These are phyloP conservation scores for Nixonia krombeini DNA, from an alignment of 1,140 invertebrate species.

Conservation along the genomic window DNA sequence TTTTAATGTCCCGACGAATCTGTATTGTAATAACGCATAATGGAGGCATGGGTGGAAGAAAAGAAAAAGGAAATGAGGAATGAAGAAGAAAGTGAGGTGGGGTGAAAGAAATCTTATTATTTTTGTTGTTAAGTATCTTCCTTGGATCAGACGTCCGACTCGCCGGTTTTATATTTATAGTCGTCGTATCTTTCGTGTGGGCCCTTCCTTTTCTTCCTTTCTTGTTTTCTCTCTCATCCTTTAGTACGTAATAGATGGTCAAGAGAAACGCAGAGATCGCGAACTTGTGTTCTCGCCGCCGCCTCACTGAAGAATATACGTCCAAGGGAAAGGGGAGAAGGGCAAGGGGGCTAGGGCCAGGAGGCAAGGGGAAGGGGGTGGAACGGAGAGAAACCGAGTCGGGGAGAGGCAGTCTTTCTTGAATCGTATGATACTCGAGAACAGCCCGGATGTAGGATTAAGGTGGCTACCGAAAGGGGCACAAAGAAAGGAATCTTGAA, in stretches of 20 bases:
- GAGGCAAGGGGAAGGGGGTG: conserved; percentile 5
- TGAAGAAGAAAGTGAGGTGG: conserved; percentile 30
- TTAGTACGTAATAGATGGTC: conserved; percentile 67
- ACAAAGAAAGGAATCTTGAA: conserved; percentile 39
- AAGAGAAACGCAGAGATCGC: conserved; percentile 59
- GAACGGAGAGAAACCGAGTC: background rate
- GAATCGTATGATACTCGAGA: conserved; percentile 9
- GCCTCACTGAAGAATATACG: conserved; percentile 36
- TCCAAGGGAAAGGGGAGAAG: conserved; percentile 2
- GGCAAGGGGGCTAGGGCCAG: no score
- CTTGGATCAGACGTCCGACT: conserved; percentile 62
- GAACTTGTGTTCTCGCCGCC: conserved; percentile 68
- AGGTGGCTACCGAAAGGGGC: conserved; percentile 8
- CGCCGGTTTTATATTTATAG: conserved; percentile 68
- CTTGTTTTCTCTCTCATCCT: conserved; percentile 46
- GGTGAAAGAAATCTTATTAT: conserved; percentile 36
- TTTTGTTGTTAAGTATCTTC: conserved; percentile 60
- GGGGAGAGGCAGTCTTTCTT: conserved; percentile 6
- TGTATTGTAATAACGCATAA: conserved; percentile 18
- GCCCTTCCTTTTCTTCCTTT: conserved; percentile 41
- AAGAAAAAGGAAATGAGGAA: background rate
- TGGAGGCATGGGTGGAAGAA: background rate
- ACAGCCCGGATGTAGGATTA: conserved; percentile 2
- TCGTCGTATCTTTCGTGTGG: conserved; percentile 58
- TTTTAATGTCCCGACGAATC: conserved; percentile 14